phyloP scores from a whole-genome alignment of 1,140 invertebrate genomes.

The Globodera ellingtonae region DNA sequence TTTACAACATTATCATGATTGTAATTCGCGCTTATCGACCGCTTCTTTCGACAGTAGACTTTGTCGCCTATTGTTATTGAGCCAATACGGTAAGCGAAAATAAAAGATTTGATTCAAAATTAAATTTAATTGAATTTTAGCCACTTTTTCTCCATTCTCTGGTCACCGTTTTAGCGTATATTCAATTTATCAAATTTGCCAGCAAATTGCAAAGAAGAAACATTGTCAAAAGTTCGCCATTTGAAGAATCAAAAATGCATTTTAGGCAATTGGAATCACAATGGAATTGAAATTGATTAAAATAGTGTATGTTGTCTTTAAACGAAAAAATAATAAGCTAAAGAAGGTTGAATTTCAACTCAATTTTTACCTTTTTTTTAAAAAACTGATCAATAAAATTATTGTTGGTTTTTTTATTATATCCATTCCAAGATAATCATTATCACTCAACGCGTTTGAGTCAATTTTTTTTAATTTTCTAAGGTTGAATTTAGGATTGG shows the following conservation, averaged over 20 bases:
- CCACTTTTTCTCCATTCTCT: constrained; percentile 15
- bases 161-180: constrained; percentile 12
- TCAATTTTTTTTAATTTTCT: too few relatives aligned
- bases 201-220: background rate
- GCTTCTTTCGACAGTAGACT: background rate
- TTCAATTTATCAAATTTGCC: constrained; percentile 10
- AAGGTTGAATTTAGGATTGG: too few relatives aligned
- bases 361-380: too few relatives aligned
- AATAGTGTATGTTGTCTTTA: too few relatives aligned
- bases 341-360: too few relatives aligned
- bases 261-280: constrained; percentile 5
- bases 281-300: background rate
- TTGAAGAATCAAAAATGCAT: background rate
- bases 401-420: too few relatives aligned
- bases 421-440: too few relatives aligned
- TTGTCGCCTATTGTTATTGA: background rate
- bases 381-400: too few relatives aligned
- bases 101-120: background rate
- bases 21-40: background rate
- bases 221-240: background rate
- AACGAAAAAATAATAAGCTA: too few relatives aligned
- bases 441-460: too few relatives aligned
- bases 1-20: background rate
- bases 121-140: constrained; percentile 8
- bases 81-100: background rate